These are phyloP conservation scores for Plectrocnemia conspersa DNA, from an alignment of 1,140 invertebrate genomes.

Conservation along the genomic window DNA sequence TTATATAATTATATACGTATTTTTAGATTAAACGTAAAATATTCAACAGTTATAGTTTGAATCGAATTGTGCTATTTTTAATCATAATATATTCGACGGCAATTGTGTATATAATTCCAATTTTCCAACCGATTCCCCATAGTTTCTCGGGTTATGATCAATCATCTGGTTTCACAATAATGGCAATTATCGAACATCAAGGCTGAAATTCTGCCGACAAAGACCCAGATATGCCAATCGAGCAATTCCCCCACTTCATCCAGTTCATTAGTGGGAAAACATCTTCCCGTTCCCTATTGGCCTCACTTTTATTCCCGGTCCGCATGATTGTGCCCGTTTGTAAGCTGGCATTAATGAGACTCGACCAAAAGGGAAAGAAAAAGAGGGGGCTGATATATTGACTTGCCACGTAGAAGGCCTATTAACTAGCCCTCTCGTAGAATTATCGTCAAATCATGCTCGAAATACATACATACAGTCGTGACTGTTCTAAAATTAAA, in stretches of 20 bases:
- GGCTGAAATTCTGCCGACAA: background rate
- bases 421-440: background rate
- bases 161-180: constrained; percentile 1
- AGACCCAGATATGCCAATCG: constrained; percentile 11
- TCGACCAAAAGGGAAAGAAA: too few species aligned
- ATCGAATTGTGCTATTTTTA: too few species aligned
- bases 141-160: constrained; percentile 2
- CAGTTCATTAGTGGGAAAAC: constrained; percentile 1
- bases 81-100: too few species aligned
- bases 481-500: background rate
- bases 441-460: background rate
- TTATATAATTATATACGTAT: too few species aligned
- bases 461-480: too few species aligned
- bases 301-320: background rate
- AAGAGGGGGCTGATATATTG: constrained; percentile 4
- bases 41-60: too few species aligned
- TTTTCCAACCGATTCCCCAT: background rate
- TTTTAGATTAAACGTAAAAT: too few species aligned
- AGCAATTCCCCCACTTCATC: background rate
- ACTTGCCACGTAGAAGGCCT: background rate
- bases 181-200: constrained; percentile 4
- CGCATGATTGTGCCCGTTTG: background rate
- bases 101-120: too few species aligned
- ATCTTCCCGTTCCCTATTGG: background rate
- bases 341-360: constrained; percentile 6